Percentiles rank a stretch among this genome's conserved stretches.
These are phyloP conservation scores for Balaeniceps rex DNA, from an alignment of 2,113 vertebrate species.

Conservation along the genomic window DNA sequence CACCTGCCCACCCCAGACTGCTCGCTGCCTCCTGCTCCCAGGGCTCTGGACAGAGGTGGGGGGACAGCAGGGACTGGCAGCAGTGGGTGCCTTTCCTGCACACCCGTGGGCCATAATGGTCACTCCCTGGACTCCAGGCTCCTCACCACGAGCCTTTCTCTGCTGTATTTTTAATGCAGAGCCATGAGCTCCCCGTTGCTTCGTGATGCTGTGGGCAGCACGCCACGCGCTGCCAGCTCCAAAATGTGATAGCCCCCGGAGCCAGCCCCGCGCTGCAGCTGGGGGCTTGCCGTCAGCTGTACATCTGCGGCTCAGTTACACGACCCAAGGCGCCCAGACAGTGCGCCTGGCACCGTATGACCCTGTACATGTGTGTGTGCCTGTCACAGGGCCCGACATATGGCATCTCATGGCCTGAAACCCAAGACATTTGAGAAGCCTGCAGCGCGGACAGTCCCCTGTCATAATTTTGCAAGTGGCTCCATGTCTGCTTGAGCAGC, in stretches of 20 bases:
- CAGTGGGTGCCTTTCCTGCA: not conserved
- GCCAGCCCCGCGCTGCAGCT: not conserved
- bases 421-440: not conserved
- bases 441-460: fast-evolving
- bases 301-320: not conserved
- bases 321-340: not conserved
- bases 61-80: not conserved
- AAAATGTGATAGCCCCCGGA: fast-evolving
- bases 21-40: not conserved
- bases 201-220: fast-evolving
- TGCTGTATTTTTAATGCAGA: not conserved
- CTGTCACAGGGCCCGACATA: not conserved
- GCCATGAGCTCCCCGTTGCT: not conserved
- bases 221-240: fast-evolving
- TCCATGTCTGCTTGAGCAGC: not conserved
- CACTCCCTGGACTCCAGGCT: not conserved
- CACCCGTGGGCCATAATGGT: fast-evolving
- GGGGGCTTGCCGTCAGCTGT: not conserved
- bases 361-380: not conserved
- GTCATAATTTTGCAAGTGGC: not conserved
- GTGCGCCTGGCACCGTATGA: not conserved
- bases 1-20: fast-evolving
- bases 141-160: not conserved
- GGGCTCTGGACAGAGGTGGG: not conserved
- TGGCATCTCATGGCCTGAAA: not conserved